Evolutionary conservation across 2,797 vertebrate species (phyloP).

Genomic region (Mallotus villosus): DNA sequence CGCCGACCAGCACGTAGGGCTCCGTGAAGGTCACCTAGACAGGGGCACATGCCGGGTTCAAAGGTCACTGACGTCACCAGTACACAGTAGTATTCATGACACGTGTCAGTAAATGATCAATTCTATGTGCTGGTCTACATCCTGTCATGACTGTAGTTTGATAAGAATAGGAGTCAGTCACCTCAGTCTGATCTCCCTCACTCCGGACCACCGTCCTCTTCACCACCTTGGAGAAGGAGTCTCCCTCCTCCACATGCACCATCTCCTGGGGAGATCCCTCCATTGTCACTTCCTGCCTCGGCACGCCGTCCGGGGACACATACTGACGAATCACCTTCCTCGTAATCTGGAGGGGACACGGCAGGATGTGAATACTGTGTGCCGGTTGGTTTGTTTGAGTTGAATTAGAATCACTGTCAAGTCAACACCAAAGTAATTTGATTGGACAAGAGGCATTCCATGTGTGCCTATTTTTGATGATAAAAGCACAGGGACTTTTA

Average conservation of each 20-base stretch:
- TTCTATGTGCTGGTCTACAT: neutral
- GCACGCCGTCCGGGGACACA: slow-evolving; percentile 82
- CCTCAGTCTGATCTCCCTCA: slow-evolving; percentile 83
- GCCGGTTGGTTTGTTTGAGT: too few relatives aligned
- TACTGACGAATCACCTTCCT: slow-evolving; percentile 89
- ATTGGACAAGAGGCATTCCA: too few relatives aligned
- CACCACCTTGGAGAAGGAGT: slow-evolving; percentile 86
- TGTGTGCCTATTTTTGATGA: too few relatives aligned
- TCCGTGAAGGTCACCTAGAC: slow-evolving; percentile 85
- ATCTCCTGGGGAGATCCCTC: slow-evolving; percentile 82
- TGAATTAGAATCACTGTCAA: neutral
- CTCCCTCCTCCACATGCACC: slow-evolving; percentile 80
- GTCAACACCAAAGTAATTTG: neutral
- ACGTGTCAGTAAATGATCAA: neutral
- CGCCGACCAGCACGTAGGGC: slow-evolving; percentile 63
- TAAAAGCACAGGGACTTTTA: too few relatives aligned
- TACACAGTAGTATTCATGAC: neutral
- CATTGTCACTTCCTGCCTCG: slow-evolving; percentile 83
- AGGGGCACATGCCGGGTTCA: neutral
- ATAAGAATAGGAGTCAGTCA: slow-evolving; percentile 48
- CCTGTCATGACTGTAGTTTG: neutral
- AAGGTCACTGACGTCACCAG: neutral
- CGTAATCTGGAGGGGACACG: slow-evolving; percentile 77
- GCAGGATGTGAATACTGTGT: neutral
- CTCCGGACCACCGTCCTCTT: slow-evolving; percentile 90